Conservation (phyloP, 2,113 vertebrate species). For the Helogale parvula region DNA sequence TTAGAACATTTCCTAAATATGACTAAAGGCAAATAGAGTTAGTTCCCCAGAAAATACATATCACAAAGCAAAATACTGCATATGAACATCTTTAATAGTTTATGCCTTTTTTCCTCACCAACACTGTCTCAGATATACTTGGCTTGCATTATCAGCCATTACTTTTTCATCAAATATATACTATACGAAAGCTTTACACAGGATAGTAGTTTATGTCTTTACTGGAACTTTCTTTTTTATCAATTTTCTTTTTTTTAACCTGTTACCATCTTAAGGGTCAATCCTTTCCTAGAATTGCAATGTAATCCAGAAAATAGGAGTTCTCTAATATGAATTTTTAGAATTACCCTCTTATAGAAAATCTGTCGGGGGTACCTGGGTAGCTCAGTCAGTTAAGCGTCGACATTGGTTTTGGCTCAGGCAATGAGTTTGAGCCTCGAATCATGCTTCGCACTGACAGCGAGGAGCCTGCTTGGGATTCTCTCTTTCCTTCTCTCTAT, state of each 20-base stretch:
- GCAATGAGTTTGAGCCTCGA: too few species aligned
- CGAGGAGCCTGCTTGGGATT: too few species aligned
- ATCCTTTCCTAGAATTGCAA: background rate
- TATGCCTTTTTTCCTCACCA: background rate
- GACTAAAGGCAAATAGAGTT: slow-evolving; percentile 14
- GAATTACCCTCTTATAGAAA: slow-evolving; percentile 11
- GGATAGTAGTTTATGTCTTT: background rate
- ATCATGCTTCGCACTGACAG: too few species aligned
- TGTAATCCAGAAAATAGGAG: slow-evolving; percentile 36
- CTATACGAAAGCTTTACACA: slow-evolving; percentile 18
- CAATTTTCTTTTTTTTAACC: slow-evolving; percentile 18
- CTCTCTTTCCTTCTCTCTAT: too few species aligned
- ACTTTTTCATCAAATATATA: slow-evolving; percentile 44
- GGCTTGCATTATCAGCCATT: background rate
- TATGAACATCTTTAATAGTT: slow-evolving; percentile 11
- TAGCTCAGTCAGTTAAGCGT: too few species aligned
- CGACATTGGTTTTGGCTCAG: too few species aligned
- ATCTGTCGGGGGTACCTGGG: background rate
- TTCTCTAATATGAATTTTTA: slow-evolving; percentile 20
- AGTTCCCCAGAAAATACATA: background rate
- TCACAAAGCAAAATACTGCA: background rate
- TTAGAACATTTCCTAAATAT: slow-evolving; percentile 5
- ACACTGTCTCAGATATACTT: background rate
- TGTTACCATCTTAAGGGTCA: slow-evolving; percentile 23
- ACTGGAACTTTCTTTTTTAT: background rate